phyloP scores from a whole-genome alignment of 2,113 vertebrate species.

The Myotis lucifugus region DNA sequence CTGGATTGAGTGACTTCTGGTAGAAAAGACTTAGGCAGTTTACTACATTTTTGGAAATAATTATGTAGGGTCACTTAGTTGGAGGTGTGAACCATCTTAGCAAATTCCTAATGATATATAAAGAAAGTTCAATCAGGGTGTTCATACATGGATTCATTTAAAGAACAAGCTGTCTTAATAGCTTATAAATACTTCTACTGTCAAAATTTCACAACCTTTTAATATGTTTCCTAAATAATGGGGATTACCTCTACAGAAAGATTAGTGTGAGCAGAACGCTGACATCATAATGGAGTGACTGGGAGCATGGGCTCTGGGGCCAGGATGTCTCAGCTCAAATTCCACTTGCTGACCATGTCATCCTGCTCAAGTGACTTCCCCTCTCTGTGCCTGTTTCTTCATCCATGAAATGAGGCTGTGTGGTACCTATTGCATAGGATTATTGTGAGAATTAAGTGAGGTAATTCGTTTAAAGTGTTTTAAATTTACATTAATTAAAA shows the following conservation, averaged over 20 bases:
- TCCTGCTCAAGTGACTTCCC: background rate
- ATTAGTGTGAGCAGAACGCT: background rate
- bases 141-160: constrained; percentile 14
- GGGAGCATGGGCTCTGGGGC: background rate
- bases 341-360: background rate
- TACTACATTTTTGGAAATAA: constrained; percentile 40
- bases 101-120: background rate
- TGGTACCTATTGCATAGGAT: background rate
- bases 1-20: background rate
- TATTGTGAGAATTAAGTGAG: background rate
- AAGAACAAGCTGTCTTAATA: background rate
- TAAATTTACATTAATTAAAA: background rate
- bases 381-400: background rate
- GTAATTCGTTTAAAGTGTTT: background rate
- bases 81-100: background rate
- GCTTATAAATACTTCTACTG: background rate
- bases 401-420: background rate
- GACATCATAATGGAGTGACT: background rate
- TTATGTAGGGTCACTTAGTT: background rate
- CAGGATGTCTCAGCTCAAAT: background rate
- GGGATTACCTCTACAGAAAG: background rate
- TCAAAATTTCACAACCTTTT: background rate
- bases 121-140: background rate
- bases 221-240: background rate
- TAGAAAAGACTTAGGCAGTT: background rate